Conservation (phyloP, 2,113 vertebrate genomes). For the Silurus meridionalis region DNA sequence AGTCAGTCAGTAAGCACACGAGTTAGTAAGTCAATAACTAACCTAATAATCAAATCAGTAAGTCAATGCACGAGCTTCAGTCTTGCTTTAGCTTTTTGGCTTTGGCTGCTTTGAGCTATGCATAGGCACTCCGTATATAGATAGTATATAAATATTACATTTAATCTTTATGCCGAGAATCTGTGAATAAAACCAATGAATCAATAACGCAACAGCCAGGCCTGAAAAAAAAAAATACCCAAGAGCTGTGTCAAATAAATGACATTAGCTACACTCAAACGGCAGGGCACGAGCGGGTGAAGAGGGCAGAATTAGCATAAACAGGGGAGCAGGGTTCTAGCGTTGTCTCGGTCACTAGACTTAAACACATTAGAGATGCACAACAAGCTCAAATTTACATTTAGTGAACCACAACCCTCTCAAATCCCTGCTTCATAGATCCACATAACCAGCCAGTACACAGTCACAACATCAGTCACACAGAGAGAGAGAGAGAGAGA, state of each 20-base stretch:
- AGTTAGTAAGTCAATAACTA: neutral
- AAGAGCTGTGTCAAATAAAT: neutral
- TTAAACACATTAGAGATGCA: constrained; percentile 9
- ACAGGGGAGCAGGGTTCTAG: neutral
- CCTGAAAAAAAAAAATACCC: neutral
- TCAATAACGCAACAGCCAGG: neutral
- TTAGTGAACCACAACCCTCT: constrained; percentile 2
- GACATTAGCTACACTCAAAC: neutral
- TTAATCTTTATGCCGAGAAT: no score
- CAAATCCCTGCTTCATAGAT: constrained; percentile 14
- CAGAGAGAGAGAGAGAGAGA: neutral
- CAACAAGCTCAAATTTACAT: constrained; percentile 10
- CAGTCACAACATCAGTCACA: neutral
- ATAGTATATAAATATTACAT: neutral
- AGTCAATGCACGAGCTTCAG: no score
- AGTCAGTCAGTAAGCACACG: neutral
- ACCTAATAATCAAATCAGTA: no score
- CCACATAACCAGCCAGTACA: neutral
- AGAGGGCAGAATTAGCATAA: neutral
- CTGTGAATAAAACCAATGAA: neutral
- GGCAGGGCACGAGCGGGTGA: neutral
- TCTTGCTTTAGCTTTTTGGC: neutral
- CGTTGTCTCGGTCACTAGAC: neutral
- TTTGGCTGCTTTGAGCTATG: neutral
- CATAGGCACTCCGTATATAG: neutral